phyloP scores from a whole-genome alignment of 2,888 invertebrate species.

The Beris chalybata region DNA sequence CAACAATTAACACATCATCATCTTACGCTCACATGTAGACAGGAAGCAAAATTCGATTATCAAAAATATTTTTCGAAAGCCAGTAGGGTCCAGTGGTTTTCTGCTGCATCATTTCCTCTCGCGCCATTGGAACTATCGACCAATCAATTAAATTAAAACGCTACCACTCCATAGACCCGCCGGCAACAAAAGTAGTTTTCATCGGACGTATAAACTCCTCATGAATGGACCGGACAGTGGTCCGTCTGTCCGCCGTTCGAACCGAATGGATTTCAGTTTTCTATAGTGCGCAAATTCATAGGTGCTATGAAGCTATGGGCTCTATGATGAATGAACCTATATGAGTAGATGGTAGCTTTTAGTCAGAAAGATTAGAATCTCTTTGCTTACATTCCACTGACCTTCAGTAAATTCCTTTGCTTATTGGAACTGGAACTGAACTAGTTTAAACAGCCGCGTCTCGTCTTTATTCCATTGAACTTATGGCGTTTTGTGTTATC shows the following conservation, averaged over 20 bases:
- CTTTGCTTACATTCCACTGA: constrained; percentile 4
- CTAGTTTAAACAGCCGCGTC: no score
- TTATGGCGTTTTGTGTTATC: no score
- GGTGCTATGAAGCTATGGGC: neutral
- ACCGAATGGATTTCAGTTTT: no score
- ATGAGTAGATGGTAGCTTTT: constrained; percentile 7
- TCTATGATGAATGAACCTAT: neutral
- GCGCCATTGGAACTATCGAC: constrained; percentile 21
- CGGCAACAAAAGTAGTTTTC: constrained; percentile 15
- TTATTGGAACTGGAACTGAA: no score
- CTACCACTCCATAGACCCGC: constrained; percentile 13
- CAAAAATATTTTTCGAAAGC: constrained; percentile 25
- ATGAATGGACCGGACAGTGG: constrained; percentile 16
- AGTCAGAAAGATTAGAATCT: constrained; percentile 16
- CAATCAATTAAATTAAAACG: constrained; percentile 33
- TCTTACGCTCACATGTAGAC: constrained; percentile 7
- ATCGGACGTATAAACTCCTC: constrained; percentile 6
- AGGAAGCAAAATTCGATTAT: constrained; percentile 30
- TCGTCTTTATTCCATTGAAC: no score
- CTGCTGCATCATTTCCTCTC: constrained; percentile 28
- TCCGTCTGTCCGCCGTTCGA: no score
- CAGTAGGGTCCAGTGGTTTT: constrained; percentile 26
- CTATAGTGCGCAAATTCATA: no score
- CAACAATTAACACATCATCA: no score
- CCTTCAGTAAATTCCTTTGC: constrained; percentile 6